phyloP scores from a whole-genome alignment of 2,113 vertebrate species.

The Castor canadensis region DNA sequence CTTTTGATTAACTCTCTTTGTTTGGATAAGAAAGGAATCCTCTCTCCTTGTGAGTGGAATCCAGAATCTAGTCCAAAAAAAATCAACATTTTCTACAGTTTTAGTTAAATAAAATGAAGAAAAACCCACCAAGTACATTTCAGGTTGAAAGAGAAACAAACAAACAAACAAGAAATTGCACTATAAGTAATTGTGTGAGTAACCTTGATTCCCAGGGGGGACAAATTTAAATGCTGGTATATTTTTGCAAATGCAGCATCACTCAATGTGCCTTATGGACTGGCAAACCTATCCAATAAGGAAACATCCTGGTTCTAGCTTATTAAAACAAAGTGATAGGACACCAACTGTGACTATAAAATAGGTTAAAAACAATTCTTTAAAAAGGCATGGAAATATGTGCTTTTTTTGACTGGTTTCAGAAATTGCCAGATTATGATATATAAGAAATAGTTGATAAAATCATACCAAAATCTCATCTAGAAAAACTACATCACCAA shows the following conservation, averaged over 20 bases:
- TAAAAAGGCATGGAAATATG: conserved; percentile 86
- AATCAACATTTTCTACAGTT: conserved; percentile 63
- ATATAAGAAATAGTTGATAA: conserved; percentile 82
- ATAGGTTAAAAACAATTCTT: conserved; percentile 83
- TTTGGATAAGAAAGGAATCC: conserved; percentile 61
- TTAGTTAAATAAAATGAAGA: conserved; percentile 77
- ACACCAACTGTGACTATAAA: conserved; percentile 85
- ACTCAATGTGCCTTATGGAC: conserved; percentile 77
- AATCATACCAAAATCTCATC: conserved; percentile 84
- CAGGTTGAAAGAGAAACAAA: conserved; percentile 76
- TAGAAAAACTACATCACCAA: conserved; percentile 83
- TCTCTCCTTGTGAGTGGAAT: conserved; percentile 18
- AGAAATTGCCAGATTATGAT: conserved; percentile 82
- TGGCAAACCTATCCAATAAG: conserved; percentile 77
- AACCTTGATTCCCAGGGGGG: conserved; percentile 74
- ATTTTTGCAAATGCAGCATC: conserved; percentile 81
- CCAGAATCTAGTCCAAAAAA: conserved; percentile 60
- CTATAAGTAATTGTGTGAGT: conserved; percentile 69
- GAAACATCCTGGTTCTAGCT: conserved; percentile 83
- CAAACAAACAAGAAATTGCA: conserved; percentile 77
- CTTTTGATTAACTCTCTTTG: conserved; percentile 65
- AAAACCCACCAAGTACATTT: conserved; percentile 70
- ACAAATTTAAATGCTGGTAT: conserved; percentile 84
- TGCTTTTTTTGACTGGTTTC: conserved; percentile 81
- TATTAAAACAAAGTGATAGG: conserved; percentile 86